A percentile compares a stretch with the other conserved stretches of the same genome.
Evolutionary conservation across 2,113 vertebrate genomes (phyloP).

Genomic region (Okapia johnstoni): DNA sequence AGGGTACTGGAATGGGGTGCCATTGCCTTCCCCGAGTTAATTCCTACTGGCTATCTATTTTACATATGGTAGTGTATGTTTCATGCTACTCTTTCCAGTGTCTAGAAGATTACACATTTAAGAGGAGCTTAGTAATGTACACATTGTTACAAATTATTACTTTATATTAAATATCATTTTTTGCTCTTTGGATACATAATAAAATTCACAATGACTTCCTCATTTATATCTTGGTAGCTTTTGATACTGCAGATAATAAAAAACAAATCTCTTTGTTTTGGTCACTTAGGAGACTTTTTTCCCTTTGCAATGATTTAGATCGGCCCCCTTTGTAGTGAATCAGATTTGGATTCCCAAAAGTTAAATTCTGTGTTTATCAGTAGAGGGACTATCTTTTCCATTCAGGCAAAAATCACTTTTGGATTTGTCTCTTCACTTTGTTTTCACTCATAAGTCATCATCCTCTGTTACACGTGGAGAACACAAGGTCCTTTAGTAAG

Average conservation of each 20-base stretch:
- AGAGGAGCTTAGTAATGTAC: not conserved
- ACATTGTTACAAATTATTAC: slow-evolving; percentile 9
- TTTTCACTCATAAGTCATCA: not conserved
- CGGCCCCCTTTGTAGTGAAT: not conserved
- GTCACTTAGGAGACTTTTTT: not conserved
- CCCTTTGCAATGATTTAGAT: not conserved
- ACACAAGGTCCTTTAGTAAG: not conserved
- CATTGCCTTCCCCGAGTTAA: not conserved
- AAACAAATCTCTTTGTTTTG: not conserved
- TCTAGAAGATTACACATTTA: not conserved
- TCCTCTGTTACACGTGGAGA: not conserved
- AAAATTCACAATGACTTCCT: not conserved
- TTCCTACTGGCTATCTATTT: not conserved
- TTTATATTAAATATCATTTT: not conserved
- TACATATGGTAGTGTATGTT: not conserved
- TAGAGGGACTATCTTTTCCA: not conserved
- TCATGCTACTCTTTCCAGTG: not conserved
- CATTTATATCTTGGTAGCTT: not conserved
- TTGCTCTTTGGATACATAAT: not conserved
- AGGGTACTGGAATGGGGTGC: no score
- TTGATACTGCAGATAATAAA: not conserved
- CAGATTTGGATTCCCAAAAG: not conserved
- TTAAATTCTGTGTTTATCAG: not conserved
- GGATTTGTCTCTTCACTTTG: not conserved
- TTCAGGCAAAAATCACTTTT: not conserved